These are phyloP conservation scores for Pipistrellus nathusii DNA, from an alignment of 2,797 vertebrate species.

Conservation along the genomic window DNA sequence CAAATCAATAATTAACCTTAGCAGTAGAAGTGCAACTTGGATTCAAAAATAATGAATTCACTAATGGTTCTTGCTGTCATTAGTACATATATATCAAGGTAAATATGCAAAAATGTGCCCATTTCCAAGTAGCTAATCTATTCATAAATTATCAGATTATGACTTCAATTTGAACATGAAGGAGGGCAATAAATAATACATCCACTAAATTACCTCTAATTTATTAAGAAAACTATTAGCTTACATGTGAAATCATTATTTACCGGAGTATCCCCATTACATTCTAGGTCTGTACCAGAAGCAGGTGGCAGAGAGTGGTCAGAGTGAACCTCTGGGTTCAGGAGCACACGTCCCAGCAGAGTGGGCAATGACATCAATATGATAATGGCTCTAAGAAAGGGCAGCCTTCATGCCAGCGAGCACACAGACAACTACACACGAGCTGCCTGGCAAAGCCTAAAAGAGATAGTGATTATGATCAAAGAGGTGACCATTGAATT, in stretches of 20 bases:
- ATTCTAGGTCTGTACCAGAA: neutral
- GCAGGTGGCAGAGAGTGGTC: neutral
- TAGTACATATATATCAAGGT: constrained; percentile 68
- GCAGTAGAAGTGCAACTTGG: constrained; percentile 74
- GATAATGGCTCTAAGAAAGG: neutral
- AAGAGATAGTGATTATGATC: neutral
- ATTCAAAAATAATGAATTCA: constrained; percentile 80
- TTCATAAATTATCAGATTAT: constrained; percentile 71
- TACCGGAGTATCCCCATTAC: neutral
- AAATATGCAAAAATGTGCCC: constrained; percentile 70
- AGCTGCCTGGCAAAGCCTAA: neutral
- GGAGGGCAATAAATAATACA: constrained; percentile 61
- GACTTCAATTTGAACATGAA: constrained; percentile 47
- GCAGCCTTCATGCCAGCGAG: neutral
- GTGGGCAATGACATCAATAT: neutral
- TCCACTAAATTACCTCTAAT: constrained; percentile 43
- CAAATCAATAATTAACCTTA: constrained; percentile 85
- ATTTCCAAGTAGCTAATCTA: constrained; percentile 69
- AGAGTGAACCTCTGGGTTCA: neutral
- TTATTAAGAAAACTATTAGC: constrained; percentile 61
- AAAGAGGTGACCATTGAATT: neutral
- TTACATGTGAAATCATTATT: constrained; percentile 40
- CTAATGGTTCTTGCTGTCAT: constrained; percentile 71
- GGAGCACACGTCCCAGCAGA: neutral
- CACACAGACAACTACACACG: neutral